Conservation (phyloP, 2,797 vertebrate genomes). For the Squalus acanthias region DNA sequence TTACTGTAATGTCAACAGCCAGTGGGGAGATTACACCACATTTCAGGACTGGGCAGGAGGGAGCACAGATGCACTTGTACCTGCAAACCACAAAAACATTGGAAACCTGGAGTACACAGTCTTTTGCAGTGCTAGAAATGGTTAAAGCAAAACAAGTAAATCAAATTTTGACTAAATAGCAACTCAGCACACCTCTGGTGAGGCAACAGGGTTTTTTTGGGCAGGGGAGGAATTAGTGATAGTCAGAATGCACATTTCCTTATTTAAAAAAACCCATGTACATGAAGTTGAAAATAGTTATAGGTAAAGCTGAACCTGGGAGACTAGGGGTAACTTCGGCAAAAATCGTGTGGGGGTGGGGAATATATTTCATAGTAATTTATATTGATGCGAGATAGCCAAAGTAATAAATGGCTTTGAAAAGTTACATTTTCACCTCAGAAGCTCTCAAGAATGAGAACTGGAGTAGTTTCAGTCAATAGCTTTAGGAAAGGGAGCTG, state of each 20-base stretch:
- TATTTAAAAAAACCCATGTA: background rate
- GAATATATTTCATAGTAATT: conserved; percentile 18
- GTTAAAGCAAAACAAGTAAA: background rate
- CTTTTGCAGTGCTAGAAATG: background rate
- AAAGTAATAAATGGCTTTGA: background rate
- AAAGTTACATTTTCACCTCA: background rate
- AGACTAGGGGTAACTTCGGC: background rate
- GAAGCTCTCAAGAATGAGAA: background rate
- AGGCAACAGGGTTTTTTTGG: background rate
- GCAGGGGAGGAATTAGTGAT: no score
- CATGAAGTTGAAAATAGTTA: background rate
- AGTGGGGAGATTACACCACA: background rate
- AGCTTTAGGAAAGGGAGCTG: conserved; percentile 17
- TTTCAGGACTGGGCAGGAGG: conserved; percentile 10
- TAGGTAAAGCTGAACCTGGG: background rate
- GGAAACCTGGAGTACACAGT: background rate
- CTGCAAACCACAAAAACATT: conserved; percentile 30
- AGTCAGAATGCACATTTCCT: background rate
- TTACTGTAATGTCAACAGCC: background rate
- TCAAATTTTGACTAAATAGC: background rate
- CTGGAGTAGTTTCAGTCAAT: background rate
- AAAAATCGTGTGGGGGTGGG: background rate
- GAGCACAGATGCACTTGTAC: background rate
- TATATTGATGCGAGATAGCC: background rate
- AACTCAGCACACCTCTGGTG: background rate